phyloP scores from a whole-genome alignment of 2,113 vertebrate species.

The Sterrhoptilus dennistouni region DNA sequence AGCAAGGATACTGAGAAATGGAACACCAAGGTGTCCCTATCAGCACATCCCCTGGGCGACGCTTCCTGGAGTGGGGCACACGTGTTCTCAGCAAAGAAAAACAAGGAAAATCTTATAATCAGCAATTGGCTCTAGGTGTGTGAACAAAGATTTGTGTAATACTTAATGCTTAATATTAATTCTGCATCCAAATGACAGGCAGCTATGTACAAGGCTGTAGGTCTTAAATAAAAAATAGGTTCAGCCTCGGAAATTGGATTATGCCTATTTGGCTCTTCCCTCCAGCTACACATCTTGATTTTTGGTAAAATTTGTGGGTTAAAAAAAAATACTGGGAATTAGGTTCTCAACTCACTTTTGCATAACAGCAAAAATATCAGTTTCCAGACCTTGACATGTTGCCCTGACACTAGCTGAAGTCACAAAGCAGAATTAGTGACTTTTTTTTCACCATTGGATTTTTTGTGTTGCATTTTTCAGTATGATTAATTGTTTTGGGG shows the following conservation, averaged over 20 bases:
- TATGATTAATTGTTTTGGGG: accelerated
- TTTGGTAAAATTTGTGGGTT: not conserved
- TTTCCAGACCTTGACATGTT: not conserved
- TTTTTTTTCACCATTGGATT: not conserved
- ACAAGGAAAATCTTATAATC: not conserved
- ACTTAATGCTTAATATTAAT: not conserved
- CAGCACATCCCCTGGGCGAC: not conserved
- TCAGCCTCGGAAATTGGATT: not conserved
- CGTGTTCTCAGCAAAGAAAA: not conserved
- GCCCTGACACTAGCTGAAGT: not conserved
- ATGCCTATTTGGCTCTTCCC: not conserved
- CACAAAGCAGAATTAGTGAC: not conserved
- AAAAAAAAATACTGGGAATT: not conserved
- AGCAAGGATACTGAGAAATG: not conserved
- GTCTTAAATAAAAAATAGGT: not conserved
- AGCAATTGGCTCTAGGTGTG: not conserved
- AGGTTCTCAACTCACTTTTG: not conserved
- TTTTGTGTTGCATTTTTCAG: not conserved
- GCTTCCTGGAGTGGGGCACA: not conserved
- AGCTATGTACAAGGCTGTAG: not conserved
- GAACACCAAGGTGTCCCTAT: not conserved
- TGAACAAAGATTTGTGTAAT: not conserved
- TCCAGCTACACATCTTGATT: not conserved
- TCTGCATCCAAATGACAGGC: not conserved
- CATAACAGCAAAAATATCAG: not conserved